Evolutionary conservation across 2,888 invertebrate species (phyloP), one percentile per base, ranked within the genome.

Genomic region (Apomyelois bistriatella): DNA sequence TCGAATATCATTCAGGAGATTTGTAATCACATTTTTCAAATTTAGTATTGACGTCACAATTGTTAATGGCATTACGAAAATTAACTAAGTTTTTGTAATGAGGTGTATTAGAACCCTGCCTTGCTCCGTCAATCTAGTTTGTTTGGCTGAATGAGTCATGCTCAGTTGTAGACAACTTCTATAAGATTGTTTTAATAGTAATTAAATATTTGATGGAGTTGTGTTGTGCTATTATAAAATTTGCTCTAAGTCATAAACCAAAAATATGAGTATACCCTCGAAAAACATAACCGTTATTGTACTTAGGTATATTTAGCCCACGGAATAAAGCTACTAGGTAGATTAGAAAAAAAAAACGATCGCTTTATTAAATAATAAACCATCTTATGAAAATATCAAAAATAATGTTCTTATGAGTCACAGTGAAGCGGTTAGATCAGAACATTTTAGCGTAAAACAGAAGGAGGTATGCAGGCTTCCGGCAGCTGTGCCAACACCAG

Each of bases 401-500:
- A n/a, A n/a, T n/a, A n/a, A n/a, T n/a, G n/a, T n/a, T n/a, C n/a
- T n/a, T 46, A 62, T 82, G 82, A 83, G 59, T 85, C 82, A 84
- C 59, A 16, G 37, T 6, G 6, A 35, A 56, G 53, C 56, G 58
- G 58, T 61, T 63, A 56, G 59, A 64, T 68, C 68, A 61, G 53
- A 58, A 59, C 65, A 65, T 61, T 64, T 58, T 53, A 56, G 53
- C 43, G 56, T 55, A 59, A 22, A 50, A 41, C 48, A 28, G 37
- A 16, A 53, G 59, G 59, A 59, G 60, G 59, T 49, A 56, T 57
- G 60, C 62, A 60, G 58, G 64, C 58, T 53, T 53, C 57, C 48
- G 51, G 35, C 85, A 79, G 77, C 83, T 86, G 85, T 62, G 68
- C 67, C 71, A 81, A 15, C 53, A 64, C 58, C 82, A 81, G 74